These are phyloP conservation scores for Apeira syringaria DNA, from an alignment of 2,888 invertebrate species.

Conservation along the genomic window DNA sequence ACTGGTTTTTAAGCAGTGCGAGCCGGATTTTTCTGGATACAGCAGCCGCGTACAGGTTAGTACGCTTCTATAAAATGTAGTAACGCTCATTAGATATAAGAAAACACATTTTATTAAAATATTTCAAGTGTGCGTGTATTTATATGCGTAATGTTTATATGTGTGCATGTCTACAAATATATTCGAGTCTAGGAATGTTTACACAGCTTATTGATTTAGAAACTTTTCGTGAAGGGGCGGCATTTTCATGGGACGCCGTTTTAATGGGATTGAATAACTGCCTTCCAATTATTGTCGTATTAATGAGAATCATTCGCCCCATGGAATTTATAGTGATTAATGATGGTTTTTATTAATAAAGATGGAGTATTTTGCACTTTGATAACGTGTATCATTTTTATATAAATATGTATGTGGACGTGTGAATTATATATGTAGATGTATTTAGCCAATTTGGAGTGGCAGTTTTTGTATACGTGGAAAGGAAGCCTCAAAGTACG, in stretches of 20 bases:
- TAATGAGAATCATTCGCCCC: constrained; percentile 9
- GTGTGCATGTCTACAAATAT: constrained; percentile 34
- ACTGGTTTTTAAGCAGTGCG: constrained; percentile 19
- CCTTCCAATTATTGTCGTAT: constrained; percentile 12
- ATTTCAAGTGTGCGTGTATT: constrained; percentile 25
- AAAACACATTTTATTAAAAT: constrained; percentile 13
- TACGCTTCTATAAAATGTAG: constrained; percentile 30
- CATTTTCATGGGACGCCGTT: constrained; percentile 9
- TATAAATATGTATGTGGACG: too few relatives aligned
- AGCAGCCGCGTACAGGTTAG: constrained; percentile 57
- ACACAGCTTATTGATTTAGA: constrained; percentile 58
- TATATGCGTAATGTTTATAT: constrained; percentile 10
- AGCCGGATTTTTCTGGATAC: constrained; percentile 57
- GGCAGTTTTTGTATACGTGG: too few relatives aligned
- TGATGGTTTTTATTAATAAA: constrained; percentile 1
- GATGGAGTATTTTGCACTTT: too few relatives aligned
- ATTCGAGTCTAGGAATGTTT: constrained; percentile 41
- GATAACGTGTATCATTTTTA: too few relatives aligned
- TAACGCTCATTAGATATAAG: constrained; percentile 10
- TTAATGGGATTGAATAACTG: constrained; percentile 8
- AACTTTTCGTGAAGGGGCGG: constrained; percentile 39
- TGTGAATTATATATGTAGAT: too few relatives aligned
- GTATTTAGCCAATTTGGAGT: too few relatives aligned
- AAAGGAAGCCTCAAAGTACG: too few relatives aligned
- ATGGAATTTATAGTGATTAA: neutral